Evolutionary conservation across 2,797 vertebrate genomes (phyloP).

Genomic region (Atherinosoma microstoma): DNA sequence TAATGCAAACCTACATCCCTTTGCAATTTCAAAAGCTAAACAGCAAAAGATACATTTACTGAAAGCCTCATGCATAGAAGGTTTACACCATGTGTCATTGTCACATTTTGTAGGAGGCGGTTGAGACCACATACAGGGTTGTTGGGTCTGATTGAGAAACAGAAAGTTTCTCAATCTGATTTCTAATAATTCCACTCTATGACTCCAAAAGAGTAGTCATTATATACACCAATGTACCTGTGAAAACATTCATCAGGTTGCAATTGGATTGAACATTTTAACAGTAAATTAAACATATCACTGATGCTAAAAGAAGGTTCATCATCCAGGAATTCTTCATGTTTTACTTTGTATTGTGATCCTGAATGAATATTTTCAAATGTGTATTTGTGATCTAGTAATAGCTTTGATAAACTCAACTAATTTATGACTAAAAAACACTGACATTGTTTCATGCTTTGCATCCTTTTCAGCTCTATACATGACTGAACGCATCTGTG

Average conservation of each 20-base stretch:
- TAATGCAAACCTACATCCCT: not conserved
- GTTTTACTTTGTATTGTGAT: not conserved
- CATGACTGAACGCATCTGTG: constrained; percentile 69
- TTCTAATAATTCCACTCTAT: not conserved
- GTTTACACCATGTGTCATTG: not conserved
- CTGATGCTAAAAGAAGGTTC: not conserved
- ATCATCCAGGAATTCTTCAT: not conserved
- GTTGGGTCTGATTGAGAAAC: not conserved
- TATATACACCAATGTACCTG: not conserved
- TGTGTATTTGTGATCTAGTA: not conserved
- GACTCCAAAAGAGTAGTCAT: not conserved
- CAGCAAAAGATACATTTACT: not conserved
- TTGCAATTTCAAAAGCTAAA: not conserved
- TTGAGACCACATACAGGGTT: not conserved
- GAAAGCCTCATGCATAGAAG: not conserved
- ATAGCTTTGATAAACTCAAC: not conserved
- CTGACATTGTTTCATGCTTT: constrained; percentile 38
- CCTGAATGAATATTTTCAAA: not conserved
- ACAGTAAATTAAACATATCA: not conserved
- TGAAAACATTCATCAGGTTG: not conserved
- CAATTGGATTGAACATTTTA: not conserved
- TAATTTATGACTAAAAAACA: not conserved
- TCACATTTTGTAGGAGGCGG: not conserved
- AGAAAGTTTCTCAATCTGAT: not conserved
- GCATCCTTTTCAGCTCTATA: constrained; percentile 56